Percentiles rank a stretch among this genome's conserved stretches.
Conservation (phyloP, 2,888 invertebrate species). For the Lepidocyrtinus sp. region DNA sequence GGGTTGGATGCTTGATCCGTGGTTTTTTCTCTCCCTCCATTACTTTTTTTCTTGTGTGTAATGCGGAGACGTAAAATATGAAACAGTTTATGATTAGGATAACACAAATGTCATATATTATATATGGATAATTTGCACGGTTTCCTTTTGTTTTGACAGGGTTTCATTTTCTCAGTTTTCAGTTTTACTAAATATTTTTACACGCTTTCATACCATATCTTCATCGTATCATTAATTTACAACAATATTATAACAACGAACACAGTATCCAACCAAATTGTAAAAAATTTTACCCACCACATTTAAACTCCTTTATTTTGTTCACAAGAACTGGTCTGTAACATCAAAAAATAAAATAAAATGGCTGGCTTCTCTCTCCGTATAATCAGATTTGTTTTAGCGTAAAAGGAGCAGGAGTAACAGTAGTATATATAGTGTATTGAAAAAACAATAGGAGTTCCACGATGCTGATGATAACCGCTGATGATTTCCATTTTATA, state of each 20-base stretch:
- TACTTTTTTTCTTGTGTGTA: no score
- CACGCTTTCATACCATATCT: slow-evolving; percentile 22
- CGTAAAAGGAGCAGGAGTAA: no score
- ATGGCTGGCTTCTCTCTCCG: no score
- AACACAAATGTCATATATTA: slow-evolving; percentile 29
- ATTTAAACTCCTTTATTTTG: no score
- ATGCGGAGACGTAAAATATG: slow-evolving; percentile 17
- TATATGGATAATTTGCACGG: slow-evolving; percentile 19
- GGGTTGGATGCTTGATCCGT: slow-evolving; percentile 46
- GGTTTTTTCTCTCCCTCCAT: slow-evolving; percentile 22
- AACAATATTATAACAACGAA: slow-evolving; percentile 55
- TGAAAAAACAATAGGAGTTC: no score
- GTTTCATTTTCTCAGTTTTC: slow-evolving; percentile 4
- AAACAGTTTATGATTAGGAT: slow-evolving; percentile 31
- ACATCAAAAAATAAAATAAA: no score
- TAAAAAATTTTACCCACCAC: slow-evolving; percentile 6
- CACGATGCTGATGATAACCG: no score
- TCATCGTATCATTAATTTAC: slow-evolving; percentile 46
- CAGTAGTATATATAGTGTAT: no score
- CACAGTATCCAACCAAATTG: slow-evolving; percentile 50
- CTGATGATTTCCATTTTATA: no score
- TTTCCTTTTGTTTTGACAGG: slow-evolving; percentile 37
- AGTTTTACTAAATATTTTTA: slow-evolving; percentile 23
- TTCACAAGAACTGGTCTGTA: no score
- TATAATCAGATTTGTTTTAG: no score